Evolutionary conservation across 2,888 invertebrate genomes (phyloP), one percentile per base, ranked within the genome.

Genomic region (Carcina quercana): DNA sequence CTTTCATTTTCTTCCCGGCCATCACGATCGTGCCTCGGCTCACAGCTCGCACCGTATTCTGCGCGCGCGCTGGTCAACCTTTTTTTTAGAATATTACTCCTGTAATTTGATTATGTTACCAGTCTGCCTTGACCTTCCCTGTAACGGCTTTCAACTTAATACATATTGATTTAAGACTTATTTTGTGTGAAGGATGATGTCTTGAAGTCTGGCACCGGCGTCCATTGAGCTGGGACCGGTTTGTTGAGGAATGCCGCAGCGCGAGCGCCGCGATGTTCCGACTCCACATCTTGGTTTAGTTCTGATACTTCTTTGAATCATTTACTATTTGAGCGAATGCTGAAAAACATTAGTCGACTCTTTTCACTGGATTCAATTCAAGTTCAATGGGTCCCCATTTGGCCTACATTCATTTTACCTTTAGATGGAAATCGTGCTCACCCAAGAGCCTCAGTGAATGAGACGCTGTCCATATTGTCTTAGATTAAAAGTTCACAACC

Each of bases 191-290:
- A 47, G 58, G 21, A 15, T 20, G 35, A 30, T 34, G 43, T 45
- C 41, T 40, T 19, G 19, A 13, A 41, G 43, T 45, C 42, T 44
- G 38, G 43, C 49, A 54, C 72, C 74, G 79, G 74, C 69, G 59
- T 65, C 67, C 71, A 80, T 79, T 80, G 75, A 79, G 67, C 45
- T 37, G 37, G 51, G 68, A 80, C 80, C 79, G 80, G 82, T 78
- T 54, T 54, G 59, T 48, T 53, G 54, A 57, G 79, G 79, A 80
- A 79, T 79, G 79, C 74, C 64, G 67, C 60, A 49, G 53, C 47
- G 58, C 61, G 54, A 61, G 59, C 71, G 70, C 72, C 70, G n/a
- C n/a, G n/a, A n/a, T n/a, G n/a, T n/a, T n/a, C n/a, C n/a, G n/a
- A n/a, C n/a, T 74, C n/a, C 24, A 6, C 5, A 11, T 24, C 7